A percentile compares a stretch with the other conserved stretches of the same genome.
These are phyloP conservation scores for Dufourea novaeangliae DNA, from an alignment of 1,140 invertebrate species.

Conservation along the genomic window DNA sequence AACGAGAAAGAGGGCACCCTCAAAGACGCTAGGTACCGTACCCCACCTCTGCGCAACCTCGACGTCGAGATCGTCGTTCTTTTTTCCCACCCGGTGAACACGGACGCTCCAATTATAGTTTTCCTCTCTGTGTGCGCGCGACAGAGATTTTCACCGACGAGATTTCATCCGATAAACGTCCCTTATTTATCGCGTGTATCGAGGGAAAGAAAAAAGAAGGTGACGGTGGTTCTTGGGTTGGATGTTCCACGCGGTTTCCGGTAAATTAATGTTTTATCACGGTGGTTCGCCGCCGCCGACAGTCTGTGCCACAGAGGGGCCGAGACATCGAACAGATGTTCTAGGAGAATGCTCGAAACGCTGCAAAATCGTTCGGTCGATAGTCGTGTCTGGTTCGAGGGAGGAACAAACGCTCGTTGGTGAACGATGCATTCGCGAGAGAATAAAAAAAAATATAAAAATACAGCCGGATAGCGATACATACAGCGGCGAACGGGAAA, in stretches of 20 bases:
- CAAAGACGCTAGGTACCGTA: no score
- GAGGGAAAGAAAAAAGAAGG: not conserved
- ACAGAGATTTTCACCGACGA: not conserved
- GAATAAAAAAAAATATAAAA: not conserved
- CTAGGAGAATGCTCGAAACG: conserved; percentile 12
- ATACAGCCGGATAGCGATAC: not conserved
- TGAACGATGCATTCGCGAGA: not conserved
- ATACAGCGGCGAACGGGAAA: not conserved
- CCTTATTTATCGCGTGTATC: not conserved
- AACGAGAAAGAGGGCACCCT: conserved; percentile 40
- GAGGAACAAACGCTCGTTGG: not conserved
- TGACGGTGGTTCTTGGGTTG: not conserved
- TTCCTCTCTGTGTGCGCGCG: not conserved
- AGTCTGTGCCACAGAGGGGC: no score
- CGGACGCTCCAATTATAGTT: conserved; percentile 22
- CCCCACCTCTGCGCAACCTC: no score
- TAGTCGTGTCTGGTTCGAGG: not conserved
- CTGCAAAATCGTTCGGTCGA: conserved; percentile 25
- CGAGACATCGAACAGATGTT: conserved; percentile 44
- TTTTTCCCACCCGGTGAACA: not conserved
- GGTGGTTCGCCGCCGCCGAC: no score
- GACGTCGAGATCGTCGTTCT: not conserved
- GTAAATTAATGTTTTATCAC: conserved; percentile 43
- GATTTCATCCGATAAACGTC: not conserved
- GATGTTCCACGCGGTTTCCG: conserved; percentile 7